A percentile compares a stretch with the other conserved stretches of the same genome.
Conservation (phyloP, 2,113 vertebrate species). For the Leptosomus discolor region DNA sequence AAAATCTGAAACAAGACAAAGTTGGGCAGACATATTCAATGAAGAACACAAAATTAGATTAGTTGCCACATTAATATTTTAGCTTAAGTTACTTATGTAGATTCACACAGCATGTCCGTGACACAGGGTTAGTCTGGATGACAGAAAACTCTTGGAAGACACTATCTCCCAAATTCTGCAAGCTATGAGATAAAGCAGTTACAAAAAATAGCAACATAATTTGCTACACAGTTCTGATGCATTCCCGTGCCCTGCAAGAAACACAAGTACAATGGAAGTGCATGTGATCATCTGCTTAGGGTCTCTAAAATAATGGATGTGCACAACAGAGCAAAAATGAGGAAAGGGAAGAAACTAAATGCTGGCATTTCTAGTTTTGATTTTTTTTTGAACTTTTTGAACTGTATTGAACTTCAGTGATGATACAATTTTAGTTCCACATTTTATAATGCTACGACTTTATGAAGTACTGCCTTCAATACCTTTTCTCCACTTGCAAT, state of each 20-base stretch:
- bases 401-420: not conserved
- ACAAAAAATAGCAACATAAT: not conserved
- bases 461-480: not conserved
- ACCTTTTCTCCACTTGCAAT: not conserved
- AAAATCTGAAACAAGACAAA: constrained; percentile 45
- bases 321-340: not conserved
- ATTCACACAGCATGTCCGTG: not conserved
- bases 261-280: not conserved
- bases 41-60: not conserved
- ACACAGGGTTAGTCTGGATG: not conserved
- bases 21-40: not conserved
- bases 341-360: not conserved
- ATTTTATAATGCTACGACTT: not conserved
- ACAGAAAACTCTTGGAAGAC: not conserved
- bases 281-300: not conserved
- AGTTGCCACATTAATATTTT: not conserved
- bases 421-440: not conserved
- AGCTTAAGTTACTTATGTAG: not conserved
- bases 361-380: not conserved
- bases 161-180: not conserved
- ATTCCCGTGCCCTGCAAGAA: not conserved
- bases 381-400: not conserved
- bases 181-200: not conserved
- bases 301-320: not conserved
- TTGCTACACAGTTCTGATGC: not conserved